Evolutionary conservation across 2,888 invertebrate genomes (phyloP).

Genomic region (Marasmarcha lunaedactyla): DNA sequence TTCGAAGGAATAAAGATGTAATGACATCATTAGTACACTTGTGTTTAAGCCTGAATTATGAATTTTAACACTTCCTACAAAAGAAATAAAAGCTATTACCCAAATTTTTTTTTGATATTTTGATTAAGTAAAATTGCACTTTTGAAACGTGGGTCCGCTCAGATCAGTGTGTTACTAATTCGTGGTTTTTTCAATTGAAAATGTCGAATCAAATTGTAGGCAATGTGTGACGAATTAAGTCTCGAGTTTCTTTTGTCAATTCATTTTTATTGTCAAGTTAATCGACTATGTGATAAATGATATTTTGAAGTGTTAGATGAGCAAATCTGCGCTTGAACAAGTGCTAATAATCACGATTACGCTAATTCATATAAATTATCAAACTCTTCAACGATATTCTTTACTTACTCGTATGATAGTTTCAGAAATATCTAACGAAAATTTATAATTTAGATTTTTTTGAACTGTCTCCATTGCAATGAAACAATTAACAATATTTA

Average conservation of each 20-base stretch:
- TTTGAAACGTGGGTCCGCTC: no score
- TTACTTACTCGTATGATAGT: no score
- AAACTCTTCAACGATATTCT: no score
- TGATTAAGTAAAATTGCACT: not conserved
- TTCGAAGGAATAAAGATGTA: no score
- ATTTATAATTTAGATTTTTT: no score
- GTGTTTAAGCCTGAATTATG: not conserved
- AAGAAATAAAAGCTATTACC: constrained; percentile 7
- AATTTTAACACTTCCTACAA: constrained; percentile 22
- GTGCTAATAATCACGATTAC: no score
- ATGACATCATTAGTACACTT: not conserved
- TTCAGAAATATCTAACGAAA: no score
- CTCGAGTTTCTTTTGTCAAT: constrained; percentile 4
- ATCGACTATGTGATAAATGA: not conserved
- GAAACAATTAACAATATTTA: no score
- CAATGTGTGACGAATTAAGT: constrained; percentile 26
- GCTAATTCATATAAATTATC: no score
- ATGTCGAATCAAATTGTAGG: constrained; percentile 30
- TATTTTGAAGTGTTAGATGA: no score
- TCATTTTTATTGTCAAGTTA: not conserved
- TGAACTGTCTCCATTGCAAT: no score
- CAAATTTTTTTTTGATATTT: not conserved
- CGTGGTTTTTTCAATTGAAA: constrained; percentile 51
- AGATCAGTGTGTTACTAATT: constrained; percentile 55
- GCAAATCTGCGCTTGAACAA: no score